Evolutionary conservation across 30 jellyfish, hydroid and myxozoan genomes (phyloP).

Genomic region (Chrysaora quinquecirrha): DNA sequence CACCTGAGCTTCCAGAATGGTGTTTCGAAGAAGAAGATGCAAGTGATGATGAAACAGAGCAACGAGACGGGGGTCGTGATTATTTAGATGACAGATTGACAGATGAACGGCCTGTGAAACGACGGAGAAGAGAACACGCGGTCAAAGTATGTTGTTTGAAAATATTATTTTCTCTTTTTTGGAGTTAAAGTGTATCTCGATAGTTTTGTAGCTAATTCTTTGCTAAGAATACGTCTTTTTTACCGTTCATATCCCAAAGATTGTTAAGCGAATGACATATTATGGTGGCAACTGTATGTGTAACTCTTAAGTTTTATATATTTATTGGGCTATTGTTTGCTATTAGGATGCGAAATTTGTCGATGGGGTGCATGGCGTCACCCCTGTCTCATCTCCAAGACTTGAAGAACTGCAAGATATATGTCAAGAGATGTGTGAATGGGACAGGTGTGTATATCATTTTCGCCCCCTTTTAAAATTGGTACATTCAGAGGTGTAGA

Average conservation of each 20-base stretch:
- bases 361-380: conserved; percentile 67
- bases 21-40: conserved; percentile 88
- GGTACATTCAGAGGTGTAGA: too few relatives aligned
- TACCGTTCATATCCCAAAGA: too few relatives aligned
- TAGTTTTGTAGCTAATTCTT: too few relatives aligned
- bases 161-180: too few relatives aligned
- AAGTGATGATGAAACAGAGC: conserved; percentile 69
- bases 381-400: conserved; percentile 74
- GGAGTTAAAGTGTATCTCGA: too few relatives aligned
- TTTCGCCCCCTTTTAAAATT: background rate
- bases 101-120: conserved; percentile 51
- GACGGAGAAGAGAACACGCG: conserved; percentile 65
- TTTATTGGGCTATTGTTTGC: too few relatives aligned
- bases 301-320: too few relatives aligned
- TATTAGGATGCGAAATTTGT: conserved; percentile 59
- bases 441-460: conserved; percentile 73
- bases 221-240: too few relatives aligned
- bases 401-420: conserved; percentile 84
- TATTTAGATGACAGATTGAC: conserved; percentile 11
- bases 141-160: conserved; percentile 64
- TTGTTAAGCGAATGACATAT: too few relatives aligned
- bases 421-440: conserved; percentile 85
- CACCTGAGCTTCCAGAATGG: conserved; percentile 96
- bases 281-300: too few relatives aligned
- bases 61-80: conserved; percentile 26